Evolutionary conservation across 2,888 invertebrate genomes (phyloP).

Genomic region (Micropterix aruncella): DNA sequence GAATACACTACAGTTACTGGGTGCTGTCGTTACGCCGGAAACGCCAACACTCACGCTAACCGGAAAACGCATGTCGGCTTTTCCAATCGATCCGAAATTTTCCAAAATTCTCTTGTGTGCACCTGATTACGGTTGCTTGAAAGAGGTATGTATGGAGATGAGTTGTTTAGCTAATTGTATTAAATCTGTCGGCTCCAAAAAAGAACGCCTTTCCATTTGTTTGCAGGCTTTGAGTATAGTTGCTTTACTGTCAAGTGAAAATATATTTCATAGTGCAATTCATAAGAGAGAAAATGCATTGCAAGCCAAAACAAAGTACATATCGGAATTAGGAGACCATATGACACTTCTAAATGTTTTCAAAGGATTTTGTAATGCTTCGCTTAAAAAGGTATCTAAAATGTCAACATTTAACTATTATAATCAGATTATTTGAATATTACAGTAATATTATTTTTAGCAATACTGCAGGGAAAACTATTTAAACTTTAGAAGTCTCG

Average conservation of each 20-base stretch:
- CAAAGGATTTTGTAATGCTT: constrained; percentile 58
- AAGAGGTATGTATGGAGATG: constrained; percentile 36
- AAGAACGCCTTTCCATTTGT: constrained; percentile 1
- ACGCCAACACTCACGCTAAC: constrained; percentile 56
- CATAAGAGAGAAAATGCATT: constrained; percentile 65
- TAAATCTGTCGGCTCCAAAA: neutral
- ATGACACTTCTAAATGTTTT: constrained; percentile 82
- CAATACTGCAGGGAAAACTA: constrained; percentile 86
- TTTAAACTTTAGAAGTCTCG: constrained; percentile 68
- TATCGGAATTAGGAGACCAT: constrained; percentile 81
- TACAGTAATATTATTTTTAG: constrained; percentile 20
- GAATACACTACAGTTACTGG: constrained; percentile 47
- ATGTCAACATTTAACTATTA: neutral
- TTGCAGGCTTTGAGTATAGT: constrained; percentile 65
- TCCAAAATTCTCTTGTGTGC: constrained; percentile 71
- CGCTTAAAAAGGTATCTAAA: constrained; percentile 44
- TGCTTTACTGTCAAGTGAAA: constrained; percentile 79
- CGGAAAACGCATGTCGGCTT: constrained; percentile 77
- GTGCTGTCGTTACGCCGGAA: constrained; percentile 48
- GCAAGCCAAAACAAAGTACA: constrained; percentile 64
- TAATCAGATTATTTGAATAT: too few species aligned
- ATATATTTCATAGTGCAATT: constrained; percentile 60
- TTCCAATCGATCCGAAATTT: constrained; percentile 85
- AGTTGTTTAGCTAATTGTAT: neutral
- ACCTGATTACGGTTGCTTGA: constrained; percentile 59